Evolutionary conservation across 2,113 vertebrate genomes (phyloP).

Genomic region (Rhinolophus ferrumequinum): DNA sequence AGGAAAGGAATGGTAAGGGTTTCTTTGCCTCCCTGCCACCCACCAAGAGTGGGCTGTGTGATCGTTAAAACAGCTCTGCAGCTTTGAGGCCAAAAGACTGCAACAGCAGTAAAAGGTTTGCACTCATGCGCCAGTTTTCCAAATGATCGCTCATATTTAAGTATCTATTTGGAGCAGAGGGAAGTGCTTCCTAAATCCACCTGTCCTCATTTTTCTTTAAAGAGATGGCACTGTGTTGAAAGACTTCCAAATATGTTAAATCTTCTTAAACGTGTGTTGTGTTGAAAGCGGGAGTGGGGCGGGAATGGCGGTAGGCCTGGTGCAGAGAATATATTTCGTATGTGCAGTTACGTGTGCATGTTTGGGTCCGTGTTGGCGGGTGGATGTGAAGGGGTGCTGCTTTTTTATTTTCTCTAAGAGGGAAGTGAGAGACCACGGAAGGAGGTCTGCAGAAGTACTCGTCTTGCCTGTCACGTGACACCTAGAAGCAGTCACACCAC

Average conservation of each 20-base stretch:
- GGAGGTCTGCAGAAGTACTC: background rate
- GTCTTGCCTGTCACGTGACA: background rate
- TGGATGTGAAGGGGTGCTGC: background rate
- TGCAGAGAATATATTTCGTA: too few species aligned
- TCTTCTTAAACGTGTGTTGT: slow-evolving; percentile 25
- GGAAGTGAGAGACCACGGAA: background rate
- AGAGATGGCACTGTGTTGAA: slow-evolving; percentile 51
- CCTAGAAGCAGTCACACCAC: background rate
- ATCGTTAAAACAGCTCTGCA: slow-evolving; percentile 34
- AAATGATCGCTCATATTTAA: slow-evolving; percentile 71
- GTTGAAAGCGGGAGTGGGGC: background rate
- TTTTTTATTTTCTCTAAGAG: slow-evolving; percentile 4
- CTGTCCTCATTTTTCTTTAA: slow-evolving; percentile 78
- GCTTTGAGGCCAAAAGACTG: slow-evolving; percentile 61
- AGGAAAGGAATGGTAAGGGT: slow-evolving; percentile 34
- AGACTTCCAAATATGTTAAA: slow-evolving; percentile 42
- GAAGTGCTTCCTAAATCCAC: slow-evolving; percentile 70
- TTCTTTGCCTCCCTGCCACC: slow-evolving; percentile 56
- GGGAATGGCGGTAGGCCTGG: background rate
- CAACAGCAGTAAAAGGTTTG: background rate
- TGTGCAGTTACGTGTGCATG: background rate
- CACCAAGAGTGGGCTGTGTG: slow-evolving; percentile 47
- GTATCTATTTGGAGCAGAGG: slow-evolving; percentile 64
- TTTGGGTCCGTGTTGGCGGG: rapidly evolving
- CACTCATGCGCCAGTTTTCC: slow-evolving; percentile 40